Base-by-base conservation (phyloP, 2,113 vertebrate species). In the Perca fluviatilis region DNA sequence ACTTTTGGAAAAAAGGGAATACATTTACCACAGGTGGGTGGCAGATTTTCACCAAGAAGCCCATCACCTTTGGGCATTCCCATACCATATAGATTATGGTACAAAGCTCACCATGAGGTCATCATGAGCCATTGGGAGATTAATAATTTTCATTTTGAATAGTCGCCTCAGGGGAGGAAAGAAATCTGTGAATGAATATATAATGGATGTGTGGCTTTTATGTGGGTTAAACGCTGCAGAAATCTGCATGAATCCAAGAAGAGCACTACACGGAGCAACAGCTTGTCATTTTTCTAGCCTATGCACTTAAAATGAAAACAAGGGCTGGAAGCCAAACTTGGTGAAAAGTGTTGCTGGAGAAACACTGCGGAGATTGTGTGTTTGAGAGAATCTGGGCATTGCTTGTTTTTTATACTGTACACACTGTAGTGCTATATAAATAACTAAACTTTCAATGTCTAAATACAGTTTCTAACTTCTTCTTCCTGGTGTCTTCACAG, bases 381-480 rank as follows among this genome's bases (percentile, higher is more conserved):
- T 61, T 51, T 33, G 21, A 60, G 27, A 54, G 53, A 25, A n/a
- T 46, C 62, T 66, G 51, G 27, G 14, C 36, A 71, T 57, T 49
- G 47, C 23, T 27, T 53, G 13, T 50, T n/a, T 60, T 23, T 15
- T 14, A 72, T 27, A 27, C 27, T 27, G 27, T 27, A 36, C n/a
- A 27, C 30, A 25, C 30, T 53, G 5, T 14, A 27, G 49, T 62
- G 33, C 18, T 47, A 12, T 72, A 72, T 23, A 64, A 71, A 67
- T 67, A 68, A 67, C 49, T 21, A 27, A 54, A 50, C 53, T 14
- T 46, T 27, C 14, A 23, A 23, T 60, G 46, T 73, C 70, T 65
- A 65, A 58, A 80, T 14, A 57, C 58, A 72, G 54, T 19, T 46
- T 19, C 50, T 50, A 36, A 56, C 27, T 27, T 27, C 21, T 46